Percentiles rank a stretch among this genome's conserved stretches.
Conservation (phyloP, 2,113 vertebrate species). For the Synchiropus splendidus region DNA sequence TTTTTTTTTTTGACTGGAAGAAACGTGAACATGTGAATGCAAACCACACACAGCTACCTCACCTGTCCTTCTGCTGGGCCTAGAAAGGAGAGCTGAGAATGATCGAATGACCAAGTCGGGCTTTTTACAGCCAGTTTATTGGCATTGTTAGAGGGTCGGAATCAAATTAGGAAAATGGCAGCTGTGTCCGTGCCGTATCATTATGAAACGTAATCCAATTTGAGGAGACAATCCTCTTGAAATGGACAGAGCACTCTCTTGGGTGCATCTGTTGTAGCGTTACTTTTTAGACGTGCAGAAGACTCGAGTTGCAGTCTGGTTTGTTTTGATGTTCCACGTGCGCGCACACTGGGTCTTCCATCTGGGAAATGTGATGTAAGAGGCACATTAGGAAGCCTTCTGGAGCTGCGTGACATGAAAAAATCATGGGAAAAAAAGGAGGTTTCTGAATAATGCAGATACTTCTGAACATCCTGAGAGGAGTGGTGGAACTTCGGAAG, state of each 20-base stretch:
- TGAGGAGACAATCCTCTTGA: conserved; percentile 48
- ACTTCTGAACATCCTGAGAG: too few relatives aligned
- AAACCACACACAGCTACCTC: too few relatives aligned
- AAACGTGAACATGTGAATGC: too few relatives aligned
- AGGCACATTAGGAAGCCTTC: too few relatives aligned
- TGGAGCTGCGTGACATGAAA: too few relatives aligned
- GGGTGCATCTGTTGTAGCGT: conserved; percentile 20
- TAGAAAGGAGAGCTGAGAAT: conserved; percentile 34
- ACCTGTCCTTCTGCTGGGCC: neutral
- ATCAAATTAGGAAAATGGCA: conserved; percentile 65
- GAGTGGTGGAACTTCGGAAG: too few relatives aligned
- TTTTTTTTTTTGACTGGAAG: too few relatives aligned
- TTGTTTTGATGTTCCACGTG: conserved; percentile 6
- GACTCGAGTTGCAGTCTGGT: conserved; percentile 12
- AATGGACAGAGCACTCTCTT: conserved; percentile 43
- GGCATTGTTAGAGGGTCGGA: conserved; percentile 49
- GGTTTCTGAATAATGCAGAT: too few relatives aligned
- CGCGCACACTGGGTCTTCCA: neutral
- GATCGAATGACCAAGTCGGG: conserved; percentile 49
- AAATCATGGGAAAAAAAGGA: too few relatives aligned
- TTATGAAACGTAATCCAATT: conserved; percentile 64
- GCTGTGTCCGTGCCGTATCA: conserved; percentile 59
- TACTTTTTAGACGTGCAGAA: conserved; percentile 25
- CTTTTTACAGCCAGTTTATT: conserved; percentile 55
- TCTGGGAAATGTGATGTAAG: too few relatives aligned